A percentile compares a stretch with the other conserved stretches of the same genome.
These are phyloP conservation scores for Geococcyx californianus DNA, from an alignment of 2,113 vertebrate genomes.

Conservation along the genomic window DNA sequence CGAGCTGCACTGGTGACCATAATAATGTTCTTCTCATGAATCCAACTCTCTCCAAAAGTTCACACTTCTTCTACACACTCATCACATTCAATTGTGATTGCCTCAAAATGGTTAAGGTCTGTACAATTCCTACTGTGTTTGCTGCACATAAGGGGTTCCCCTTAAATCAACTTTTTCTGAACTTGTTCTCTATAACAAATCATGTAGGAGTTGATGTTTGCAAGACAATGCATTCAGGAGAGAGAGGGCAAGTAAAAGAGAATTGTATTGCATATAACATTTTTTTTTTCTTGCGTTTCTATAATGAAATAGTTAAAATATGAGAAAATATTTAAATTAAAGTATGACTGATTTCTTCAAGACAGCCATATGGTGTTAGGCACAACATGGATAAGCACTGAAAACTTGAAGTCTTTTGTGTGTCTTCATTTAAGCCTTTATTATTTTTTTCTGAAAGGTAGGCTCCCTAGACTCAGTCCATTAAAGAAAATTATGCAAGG, in stretches of 20 bases:
- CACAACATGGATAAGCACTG: not conserved
- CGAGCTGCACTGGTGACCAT: not conserved
- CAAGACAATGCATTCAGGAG: not conserved
- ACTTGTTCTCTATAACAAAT: not conserved
- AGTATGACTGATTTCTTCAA: not conserved
- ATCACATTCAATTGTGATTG: not conserved
- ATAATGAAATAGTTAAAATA: not conserved
- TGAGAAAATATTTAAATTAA: not conserved
- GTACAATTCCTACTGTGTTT: not conserved
- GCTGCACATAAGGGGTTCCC: not conserved
- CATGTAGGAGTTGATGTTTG: not conserved
- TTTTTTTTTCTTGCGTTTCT: not conserved
- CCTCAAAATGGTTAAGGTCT: not conserved
- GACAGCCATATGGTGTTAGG: accelerated
- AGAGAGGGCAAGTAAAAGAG: accelerated
- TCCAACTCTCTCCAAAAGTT: not conserved
- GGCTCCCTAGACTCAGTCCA: not conserved
- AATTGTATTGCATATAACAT: not conserved
- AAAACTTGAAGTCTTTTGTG: not conserved
- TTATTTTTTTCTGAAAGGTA: slow-evolving; percentile 28
- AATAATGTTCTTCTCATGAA: not conserved
- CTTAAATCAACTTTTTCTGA: not conserved
- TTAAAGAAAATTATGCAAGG: slow-evolving; percentile 39
- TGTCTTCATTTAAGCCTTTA: not conserved
- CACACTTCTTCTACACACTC: not conserved